Conservation (phyloP, 2,113 vertebrate species). For the Glaucidium brasilianum region DNA sequence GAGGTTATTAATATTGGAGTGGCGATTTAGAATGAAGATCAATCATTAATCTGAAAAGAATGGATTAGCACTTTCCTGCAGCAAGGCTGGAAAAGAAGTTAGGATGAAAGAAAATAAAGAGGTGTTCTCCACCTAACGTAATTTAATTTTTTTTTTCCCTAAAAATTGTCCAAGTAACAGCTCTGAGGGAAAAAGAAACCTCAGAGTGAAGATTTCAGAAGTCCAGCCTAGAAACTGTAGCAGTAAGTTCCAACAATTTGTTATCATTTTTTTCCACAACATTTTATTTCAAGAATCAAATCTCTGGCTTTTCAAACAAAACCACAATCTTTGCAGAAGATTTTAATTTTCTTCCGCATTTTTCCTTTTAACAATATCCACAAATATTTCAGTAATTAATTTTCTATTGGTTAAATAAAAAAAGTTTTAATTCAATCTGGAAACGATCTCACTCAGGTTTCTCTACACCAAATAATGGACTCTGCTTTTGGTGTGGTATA, state of each 20-base stretch:
- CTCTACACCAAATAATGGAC: neutral
- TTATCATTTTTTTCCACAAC: neutral
- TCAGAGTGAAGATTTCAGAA: neutral
- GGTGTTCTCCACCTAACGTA: neutral
- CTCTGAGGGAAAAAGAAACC: neutral
- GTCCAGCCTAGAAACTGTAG: neutral
- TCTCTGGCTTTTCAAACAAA: slow-evolving; percentile 23
- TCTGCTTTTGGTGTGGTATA: neutral
- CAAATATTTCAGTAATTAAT: slow-evolving; percentile 39
- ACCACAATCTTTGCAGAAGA: slow-evolving; percentile 21
- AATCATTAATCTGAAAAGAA: neutral
- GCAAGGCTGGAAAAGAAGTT: neutral
- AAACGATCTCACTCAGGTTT: neutral
- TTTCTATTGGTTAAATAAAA: neutral
- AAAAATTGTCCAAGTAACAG: neutral
- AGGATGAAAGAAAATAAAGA: neutral
- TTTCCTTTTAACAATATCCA: slow-evolving; percentile 37
- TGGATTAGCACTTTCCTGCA: neutral
- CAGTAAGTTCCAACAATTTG: neutral
- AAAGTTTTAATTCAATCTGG: neutral
- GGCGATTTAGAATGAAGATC: slow-evolving; percentile 11
- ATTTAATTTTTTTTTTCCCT: neutral
- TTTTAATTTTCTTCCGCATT: slow-evolving; percentile 42
- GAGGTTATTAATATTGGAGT: slow-evolving; percentile 38
- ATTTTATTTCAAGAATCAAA: slow-evolving; percentile 7